Percentiles rank a stretch among this genome's conserved stretches.
phyloP scores from a whole-genome alignment of 2,113 vertebrate genomes.

The Hemiprocne comata region DNA sequence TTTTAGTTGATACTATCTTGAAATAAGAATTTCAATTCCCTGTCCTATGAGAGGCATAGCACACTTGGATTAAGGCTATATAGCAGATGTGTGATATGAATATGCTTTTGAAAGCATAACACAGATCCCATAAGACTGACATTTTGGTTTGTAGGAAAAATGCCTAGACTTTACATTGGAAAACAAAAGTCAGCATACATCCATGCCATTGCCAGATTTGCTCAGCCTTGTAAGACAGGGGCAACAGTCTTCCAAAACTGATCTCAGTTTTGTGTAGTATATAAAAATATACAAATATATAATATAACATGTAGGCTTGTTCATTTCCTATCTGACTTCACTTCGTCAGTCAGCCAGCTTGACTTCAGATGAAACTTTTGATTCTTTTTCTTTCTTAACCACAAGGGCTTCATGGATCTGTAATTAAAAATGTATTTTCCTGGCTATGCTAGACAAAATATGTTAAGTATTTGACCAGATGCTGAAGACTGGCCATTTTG shows the following conservation, averaged over 20 bases:
- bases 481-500: not conserved
- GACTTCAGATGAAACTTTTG: not conserved
- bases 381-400: not conserved
- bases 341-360: not conserved
- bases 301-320: not conserved
- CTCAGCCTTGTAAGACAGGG: not conserved
- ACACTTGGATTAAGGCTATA: not conserved
- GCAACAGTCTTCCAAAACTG: not conserved
- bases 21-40: not conserved
- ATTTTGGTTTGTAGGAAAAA: not conserved
- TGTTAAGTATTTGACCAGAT: slow-evolving; percentile 13
- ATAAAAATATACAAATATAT: not conserved
- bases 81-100: not conserved
- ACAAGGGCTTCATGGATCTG: not conserved
- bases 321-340: not conserved
- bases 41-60: not conserved
- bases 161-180: not conserved
- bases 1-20: not conserved
- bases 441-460: not conserved
- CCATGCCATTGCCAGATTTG: not conserved
- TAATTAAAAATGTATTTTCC: slow-evolving; percentile 34
- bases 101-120: not conserved
- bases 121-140: not conserved
- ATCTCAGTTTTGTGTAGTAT: not conserved
- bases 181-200: not conserved